Conservation (phyloP, 2,797 vertebrate species). For the Philypnodon macrostomus region DNA sequence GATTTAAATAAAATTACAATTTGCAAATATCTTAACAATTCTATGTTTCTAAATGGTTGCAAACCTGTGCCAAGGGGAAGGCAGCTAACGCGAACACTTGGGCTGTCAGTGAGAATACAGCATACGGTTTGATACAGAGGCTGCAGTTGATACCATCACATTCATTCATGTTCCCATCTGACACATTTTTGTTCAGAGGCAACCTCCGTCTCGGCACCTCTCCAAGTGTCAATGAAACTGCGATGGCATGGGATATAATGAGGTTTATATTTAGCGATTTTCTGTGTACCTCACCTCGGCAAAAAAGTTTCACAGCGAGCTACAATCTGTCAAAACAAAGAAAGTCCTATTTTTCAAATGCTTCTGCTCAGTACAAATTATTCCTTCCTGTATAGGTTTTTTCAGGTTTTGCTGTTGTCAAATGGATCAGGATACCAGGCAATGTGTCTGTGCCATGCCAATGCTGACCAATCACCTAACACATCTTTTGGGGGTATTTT, state of each 20-base stretch:
- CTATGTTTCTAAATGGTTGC: conserved; percentile 6
- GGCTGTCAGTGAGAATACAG: conserved; percentile 35
- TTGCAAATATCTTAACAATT: no score
- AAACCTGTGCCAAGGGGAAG: conserved; percentile 14
- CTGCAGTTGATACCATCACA: conserved; percentile 49
- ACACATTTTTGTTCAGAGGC: conserved; percentile 58
- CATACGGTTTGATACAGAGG: conserved; percentile 44
- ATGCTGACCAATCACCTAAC: conserved; percentile 33
- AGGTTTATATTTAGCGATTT: conserved; percentile 66
- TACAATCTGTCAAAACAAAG: conserved; percentile 67
- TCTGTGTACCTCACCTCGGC: conserved; percentile 38
- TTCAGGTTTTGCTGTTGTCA: conserved; percentile 24
- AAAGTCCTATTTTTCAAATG: conserved; percentile 40
- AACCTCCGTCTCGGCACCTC: conserved; percentile 50
- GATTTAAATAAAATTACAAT: no score
- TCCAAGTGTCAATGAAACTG: conserved; percentile 58
- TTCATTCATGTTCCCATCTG: conserved; percentile 54
- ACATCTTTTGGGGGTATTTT: conserved; percentile 19
- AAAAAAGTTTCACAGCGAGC: conserved; percentile 45
- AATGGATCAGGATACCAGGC: conserved; percentile 26
- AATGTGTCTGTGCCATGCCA: conserved; percentile 16
- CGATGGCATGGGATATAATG: conserved; percentile 53
- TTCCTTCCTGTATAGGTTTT: conserved; percentile 28
- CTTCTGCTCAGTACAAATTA: conserved; percentile 43
- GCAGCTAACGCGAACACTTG: conserved; percentile 6